Conservation (phyloP, 2,888 invertebrate species). For the Anorthoa munda region DNA sequence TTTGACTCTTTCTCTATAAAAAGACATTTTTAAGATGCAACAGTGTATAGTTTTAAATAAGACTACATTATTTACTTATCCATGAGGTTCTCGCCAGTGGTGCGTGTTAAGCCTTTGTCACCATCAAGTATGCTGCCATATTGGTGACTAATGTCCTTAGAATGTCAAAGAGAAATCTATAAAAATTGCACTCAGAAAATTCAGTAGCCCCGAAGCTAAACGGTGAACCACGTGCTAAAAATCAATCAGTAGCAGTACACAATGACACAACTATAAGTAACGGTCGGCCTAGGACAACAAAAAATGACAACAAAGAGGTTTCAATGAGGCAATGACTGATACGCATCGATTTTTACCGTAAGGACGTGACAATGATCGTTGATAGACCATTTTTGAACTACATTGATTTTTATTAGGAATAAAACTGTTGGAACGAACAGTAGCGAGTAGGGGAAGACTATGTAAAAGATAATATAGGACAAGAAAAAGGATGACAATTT, state of each 20-base stretch:
- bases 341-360: slow-evolving; percentile 54
- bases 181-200: neutral
- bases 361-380: slow-evolving; percentile 21
- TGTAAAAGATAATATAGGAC: too few relatives aligned
- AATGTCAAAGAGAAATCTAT: neutral
- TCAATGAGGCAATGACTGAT: slow-evolving; percentile 33
- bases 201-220: neutral
- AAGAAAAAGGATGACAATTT: too few relatives aligned
- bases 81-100: neutral
- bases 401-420: neutral
- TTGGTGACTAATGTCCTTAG: neutral
- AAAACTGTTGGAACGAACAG: neutral
- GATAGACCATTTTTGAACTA: slow-evolving; percentile 17
- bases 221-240: slow-evolving; percentile 24
- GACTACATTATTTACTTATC: neutral
- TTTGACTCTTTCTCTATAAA: neutral
- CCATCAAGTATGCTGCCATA: neutral
- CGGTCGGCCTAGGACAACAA: slow-evolving; percentile 26
- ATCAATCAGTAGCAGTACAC: slow-evolving; percentile 19
- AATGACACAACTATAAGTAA: slow-evolving; percentile 25
- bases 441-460: neutral
- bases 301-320: slow-evolving; percentile 35
- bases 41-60: neutral
- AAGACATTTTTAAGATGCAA: neutral
- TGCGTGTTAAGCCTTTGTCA: neutral